Percentiles rank a stretch among this genome's conserved stretches.
phyloP scores from a whole-genome alignment of 2,888 invertebrate genomes.

The Xestoiulus laeticollis region DNA sequence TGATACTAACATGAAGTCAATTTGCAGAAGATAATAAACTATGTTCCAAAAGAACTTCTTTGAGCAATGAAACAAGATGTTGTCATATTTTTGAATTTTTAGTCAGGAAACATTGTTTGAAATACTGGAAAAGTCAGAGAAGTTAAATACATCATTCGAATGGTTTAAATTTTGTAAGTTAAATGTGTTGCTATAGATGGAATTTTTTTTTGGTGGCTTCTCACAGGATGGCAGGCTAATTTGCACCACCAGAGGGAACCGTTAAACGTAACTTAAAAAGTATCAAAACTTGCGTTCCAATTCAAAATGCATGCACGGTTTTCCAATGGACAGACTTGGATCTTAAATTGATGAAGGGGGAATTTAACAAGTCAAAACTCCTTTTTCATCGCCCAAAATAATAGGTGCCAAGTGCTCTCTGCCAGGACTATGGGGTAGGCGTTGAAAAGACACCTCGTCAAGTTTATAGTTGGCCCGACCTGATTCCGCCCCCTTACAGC shows the following conservation, averaged over 20 bases:
- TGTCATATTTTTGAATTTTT: too few relatives aligned
- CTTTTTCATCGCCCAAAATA: constrained; percentile 26
- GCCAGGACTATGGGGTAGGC: constrained; percentile 20
- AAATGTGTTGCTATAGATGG: not conserved
- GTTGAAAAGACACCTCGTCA: constrained; percentile 20
- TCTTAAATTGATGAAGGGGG: constrained; percentile 18
- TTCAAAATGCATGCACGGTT: not conserved
- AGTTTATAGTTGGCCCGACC: constrained; percentile 26
- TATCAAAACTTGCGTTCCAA: not conserved
- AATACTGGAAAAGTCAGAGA: too few relatives aligned
- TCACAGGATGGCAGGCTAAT: not conserved
- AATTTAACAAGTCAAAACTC: constrained; percentile 19
- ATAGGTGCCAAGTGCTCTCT: constrained; percentile 26
- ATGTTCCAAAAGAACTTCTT: too few relatives aligned
- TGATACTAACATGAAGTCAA: too few relatives aligned
- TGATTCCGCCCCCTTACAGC: constrained; percentile 21
- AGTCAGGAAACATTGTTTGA: too few relatives aligned
- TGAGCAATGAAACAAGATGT: too few relatives aligned
- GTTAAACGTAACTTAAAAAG: not conserved
- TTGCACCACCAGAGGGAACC: not conserved
- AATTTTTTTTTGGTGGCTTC: not conserved
- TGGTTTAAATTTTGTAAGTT: not conserved
- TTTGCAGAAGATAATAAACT: too few relatives aligned
- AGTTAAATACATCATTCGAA: not conserved
- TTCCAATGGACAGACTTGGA: not conserved